These are phyloP conservation scores for Burhinus bistriatus DNA, from an alignment of 2,113 vertebrate genomes.

Conservation along the genomic window DNA sequence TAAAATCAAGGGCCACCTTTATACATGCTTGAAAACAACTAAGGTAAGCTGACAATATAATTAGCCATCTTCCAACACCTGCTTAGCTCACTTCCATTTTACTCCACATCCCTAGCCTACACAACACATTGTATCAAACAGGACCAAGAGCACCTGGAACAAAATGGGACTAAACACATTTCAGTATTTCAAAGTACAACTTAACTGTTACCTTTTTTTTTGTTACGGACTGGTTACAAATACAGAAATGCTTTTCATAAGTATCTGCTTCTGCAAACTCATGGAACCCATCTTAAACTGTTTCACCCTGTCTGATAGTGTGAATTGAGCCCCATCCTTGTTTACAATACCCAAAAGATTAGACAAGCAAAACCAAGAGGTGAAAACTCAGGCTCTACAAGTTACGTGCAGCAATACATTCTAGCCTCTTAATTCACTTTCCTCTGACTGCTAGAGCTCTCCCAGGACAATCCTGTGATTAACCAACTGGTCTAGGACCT, in stretches of 20 bases:
- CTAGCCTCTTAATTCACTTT: background rate
- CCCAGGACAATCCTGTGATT: background rate
- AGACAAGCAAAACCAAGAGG: background rate
- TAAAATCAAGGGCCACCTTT: background rate
- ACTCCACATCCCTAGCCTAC: background rate
- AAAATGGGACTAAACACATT: background rate
- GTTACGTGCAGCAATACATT: background rate
- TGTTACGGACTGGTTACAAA: background rate
- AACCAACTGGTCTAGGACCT: background rate
- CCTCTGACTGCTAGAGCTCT: background rate
- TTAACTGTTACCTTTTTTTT: background rate
- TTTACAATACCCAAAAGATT: background rate
- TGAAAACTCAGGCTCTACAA: background rate
- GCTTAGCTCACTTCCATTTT: background rate
- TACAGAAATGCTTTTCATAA: background rate
- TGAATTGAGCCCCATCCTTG: background rate
- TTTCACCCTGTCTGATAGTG: background rate
- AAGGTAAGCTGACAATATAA: background rate
- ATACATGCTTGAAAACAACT: background rate
- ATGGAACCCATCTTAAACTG: background rate
- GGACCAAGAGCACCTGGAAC: background rate
- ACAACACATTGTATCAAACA: background rate
- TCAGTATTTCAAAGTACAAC: background rate
- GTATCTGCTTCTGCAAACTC: background rate
- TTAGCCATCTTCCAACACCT: background rate